phyloP scores from a whole-genome alignment of 2,888 invertebrate species.

The Leucania comma region DNA sequence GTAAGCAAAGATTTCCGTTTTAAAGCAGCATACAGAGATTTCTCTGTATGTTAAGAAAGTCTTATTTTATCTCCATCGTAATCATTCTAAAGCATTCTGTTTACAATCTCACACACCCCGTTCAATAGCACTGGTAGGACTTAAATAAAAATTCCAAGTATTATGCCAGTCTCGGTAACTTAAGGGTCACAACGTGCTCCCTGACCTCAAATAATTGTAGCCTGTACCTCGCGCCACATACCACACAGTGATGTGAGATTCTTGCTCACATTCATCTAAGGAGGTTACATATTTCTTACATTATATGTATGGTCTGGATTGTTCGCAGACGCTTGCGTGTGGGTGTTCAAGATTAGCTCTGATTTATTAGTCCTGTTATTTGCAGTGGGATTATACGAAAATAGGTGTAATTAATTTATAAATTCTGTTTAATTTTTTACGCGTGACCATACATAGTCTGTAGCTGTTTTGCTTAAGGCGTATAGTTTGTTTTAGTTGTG shows the following conservation, averaged over 20 bases:
- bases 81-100: constrained; percentile 10
- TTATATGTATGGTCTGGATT: constrained; percentile 48
- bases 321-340: constrained; percentile 38
- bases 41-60: constrained; percentile 11
- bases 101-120: not conserved
- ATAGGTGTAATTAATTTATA: constrained; percentile 35
- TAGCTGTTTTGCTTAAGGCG: constrained; percentile 7
- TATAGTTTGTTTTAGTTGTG: constrained; percentile 18
- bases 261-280: constrained; percentile 46
- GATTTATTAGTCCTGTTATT: constrained; percentile 53
- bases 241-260: constrained; percentile 54
- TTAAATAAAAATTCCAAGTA: constrained; percentile 31
- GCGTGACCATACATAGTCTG: constrained; percentile 20
- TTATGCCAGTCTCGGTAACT: constrained; percentile 36
- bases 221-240: constrained; percentile 55
- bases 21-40: constrained; percentile 14
- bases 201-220: constrained; percentile 72
- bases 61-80: not conserved
- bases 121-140: constrained; percentile 7
- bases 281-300: constrained; percentile 57
- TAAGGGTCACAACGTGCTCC: constrained; percentile 57
- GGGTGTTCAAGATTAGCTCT: constrained; percentile 38
- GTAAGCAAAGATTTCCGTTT: constrained; percentile 10
- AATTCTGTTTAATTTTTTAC: constrained; percentile 23
- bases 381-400: constrained; percentile 25